Evolutionary conservation across 2,797 vertebrate species (phyloP).

Genomic region (Psittacula derbiana): DNA sequence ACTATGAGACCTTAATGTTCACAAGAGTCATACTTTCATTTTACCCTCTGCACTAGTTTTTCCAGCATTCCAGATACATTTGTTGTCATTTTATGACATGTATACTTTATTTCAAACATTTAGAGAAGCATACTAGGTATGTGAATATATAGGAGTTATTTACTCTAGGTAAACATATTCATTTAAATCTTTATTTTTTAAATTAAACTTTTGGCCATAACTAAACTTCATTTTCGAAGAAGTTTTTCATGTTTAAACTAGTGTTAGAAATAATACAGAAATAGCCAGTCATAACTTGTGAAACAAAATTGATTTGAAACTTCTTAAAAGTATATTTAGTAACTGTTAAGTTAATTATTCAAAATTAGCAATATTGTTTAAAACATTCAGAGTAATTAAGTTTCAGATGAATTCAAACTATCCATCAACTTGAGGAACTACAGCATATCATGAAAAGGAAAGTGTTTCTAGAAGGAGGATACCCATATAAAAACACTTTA

Average conservation of each 20-base stretch:
- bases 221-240: neutral
- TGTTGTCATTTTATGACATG: neutral
- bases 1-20: neutral
- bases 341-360: neutral
- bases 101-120: neutral
- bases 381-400: neutral
- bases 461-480: neutral
- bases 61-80: neutral
- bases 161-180: neutral
- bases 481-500: neutral
- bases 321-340: neutral
- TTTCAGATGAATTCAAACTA: neutral
- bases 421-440: neutral
- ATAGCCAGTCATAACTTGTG: neutral
- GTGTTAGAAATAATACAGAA: neutral
- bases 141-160: neutral
- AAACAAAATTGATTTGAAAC: neutral
- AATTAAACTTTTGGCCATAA: too few relatives aligned
- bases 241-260: neutral
- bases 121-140: neutral
- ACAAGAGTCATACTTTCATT: neutral
- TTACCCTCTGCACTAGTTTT: neutral
- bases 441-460: neutral
- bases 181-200: neutral
- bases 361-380: neutral